Evolutionary conservation across 2,113 vertebrate genomes (phyloP).

Genomic region (cat (Felis catus)): DNA sequence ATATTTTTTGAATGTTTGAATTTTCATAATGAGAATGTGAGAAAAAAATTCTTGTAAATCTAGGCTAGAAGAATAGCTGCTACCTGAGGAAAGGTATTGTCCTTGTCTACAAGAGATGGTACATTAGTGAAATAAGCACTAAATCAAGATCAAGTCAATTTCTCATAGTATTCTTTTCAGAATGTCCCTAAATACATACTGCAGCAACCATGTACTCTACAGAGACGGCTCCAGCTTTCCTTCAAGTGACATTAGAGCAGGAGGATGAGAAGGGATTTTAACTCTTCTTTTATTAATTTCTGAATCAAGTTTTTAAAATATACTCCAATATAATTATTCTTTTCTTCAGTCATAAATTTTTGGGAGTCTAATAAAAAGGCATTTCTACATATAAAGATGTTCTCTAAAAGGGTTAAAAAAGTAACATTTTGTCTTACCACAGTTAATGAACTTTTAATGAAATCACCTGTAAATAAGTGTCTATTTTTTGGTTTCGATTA

Average conservation of each 20-base stretch:
- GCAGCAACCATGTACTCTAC: neutral
- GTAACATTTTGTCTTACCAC: slow-evolving; percentile 29
- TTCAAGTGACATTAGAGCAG: neutral
- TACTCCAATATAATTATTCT: neutral
- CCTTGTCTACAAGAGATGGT: neutral
- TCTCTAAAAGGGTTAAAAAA: slow-evolving; percentile 33
- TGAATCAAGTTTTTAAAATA: slow-evolving; percentile 30
- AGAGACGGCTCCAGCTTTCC: neutral
- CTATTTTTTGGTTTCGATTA: slow-evolving; percentile 10
- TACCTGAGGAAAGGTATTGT: neutral
- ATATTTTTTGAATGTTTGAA: neutral
- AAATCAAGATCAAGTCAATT: neutral
- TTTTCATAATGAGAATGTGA: neutral
- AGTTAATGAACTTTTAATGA: neutral
- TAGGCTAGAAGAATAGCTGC: neutral
- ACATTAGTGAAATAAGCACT: neutral
- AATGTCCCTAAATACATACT: neutral
- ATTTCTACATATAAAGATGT: neutral
- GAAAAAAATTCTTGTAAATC: neutral
- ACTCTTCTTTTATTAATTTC: neutral
- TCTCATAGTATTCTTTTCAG: neutral
- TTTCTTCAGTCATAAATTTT: neutral
- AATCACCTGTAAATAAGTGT: slow-evolving; percentile 37
- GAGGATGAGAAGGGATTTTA: neutral
- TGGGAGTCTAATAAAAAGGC: neutral